Evolutionary conservation across 2,113 vertebrate genomes (phyloP).

Genomic region (Lepidothrix coronata): DNA sequence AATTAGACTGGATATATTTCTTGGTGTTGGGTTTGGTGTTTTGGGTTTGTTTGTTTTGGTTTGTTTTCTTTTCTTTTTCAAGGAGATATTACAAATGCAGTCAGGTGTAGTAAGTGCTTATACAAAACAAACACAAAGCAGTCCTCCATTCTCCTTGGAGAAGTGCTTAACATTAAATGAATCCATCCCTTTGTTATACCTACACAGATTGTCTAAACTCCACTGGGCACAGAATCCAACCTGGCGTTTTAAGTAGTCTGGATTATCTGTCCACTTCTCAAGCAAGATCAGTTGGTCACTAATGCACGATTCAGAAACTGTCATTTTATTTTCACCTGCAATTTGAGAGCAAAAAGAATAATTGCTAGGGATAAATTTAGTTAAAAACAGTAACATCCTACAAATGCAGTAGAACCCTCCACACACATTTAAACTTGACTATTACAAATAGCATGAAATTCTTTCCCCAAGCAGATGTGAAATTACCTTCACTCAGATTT

Average conservation of each 20-base stretch:
- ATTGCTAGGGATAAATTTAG: background rate
- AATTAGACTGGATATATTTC: background rate
- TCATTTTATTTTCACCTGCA: slow-evolving; percentile 97
- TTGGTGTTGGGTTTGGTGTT: too few species aligned
- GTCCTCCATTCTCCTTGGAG: background rate
- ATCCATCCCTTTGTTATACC: slow-evolving; percentile 60
- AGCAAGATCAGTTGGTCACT: slow-evolving; percentile 88
- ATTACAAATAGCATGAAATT: background rate
- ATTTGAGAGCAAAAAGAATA: background rate
- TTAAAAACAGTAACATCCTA: background rate
- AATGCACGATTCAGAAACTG: slow-evolving; percentile 91
- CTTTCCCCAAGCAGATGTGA: background rate
- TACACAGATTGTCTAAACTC: slow-evolving; percentile 99
- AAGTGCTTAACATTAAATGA: background rate
- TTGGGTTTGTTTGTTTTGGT: background rate
- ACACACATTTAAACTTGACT: background rate
- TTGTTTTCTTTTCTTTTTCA: background rate
- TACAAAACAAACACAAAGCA: background rate
- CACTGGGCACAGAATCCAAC: slow-evolving; percentile 99
- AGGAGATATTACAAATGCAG: background rate
- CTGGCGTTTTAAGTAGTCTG: slow-evolving; percentile 94
- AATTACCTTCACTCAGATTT: background rate
- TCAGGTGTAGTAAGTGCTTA: background rate
- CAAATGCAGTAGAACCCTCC: background rate
- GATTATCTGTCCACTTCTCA: slow-evolving; percentile 91